Conservation (phyloP, 2,797 vertebrate species). For the Naso thynnoides region DNA sequence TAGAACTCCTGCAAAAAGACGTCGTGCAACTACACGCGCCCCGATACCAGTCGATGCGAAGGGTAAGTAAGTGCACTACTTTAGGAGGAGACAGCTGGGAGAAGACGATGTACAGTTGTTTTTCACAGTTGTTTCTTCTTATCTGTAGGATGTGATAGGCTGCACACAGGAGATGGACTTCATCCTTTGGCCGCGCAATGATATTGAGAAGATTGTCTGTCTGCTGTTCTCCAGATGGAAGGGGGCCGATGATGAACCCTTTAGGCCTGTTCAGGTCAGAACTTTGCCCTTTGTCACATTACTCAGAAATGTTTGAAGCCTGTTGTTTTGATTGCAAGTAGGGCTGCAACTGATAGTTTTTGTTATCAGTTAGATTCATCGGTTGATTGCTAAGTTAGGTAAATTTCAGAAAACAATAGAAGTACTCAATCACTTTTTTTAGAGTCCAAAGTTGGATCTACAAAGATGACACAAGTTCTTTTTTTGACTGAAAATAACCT, state of each 20-base stretch:
- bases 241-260: constrained; percentile 97
- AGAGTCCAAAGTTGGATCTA: not conserved
- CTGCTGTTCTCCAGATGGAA: constrained; percentile 99
- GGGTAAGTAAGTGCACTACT: constrained; percentile 83
- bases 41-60: constrained; percentile 99
- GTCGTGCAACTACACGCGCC: constrained; percentile 99
- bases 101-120: not conserved
- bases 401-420: no score
- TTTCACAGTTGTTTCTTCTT: not conserved
- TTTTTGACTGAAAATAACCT: no score
- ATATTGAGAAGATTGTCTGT: constrained; percentile 99
- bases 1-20: constrained; percentile 99
- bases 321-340: not conserved
- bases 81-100: not conserved
- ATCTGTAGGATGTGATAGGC: constrained; percentile 89
- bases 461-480: no score
- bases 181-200: constrained; percentile 99
- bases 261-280: constrained; percentile 98
- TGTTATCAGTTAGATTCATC: no score
- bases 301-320: not conserved
- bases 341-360: not conserved
- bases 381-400: no score
- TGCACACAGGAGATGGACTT: constrained; percentile 99
- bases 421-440: no score
- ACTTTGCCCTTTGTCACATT: not conserved